A percentile compares a stretch with the other conserved stretches of the same genome.
Conservation (phyloP, 1,140 invertebrate species). For the Trinorchestia longiramus region DNA sequence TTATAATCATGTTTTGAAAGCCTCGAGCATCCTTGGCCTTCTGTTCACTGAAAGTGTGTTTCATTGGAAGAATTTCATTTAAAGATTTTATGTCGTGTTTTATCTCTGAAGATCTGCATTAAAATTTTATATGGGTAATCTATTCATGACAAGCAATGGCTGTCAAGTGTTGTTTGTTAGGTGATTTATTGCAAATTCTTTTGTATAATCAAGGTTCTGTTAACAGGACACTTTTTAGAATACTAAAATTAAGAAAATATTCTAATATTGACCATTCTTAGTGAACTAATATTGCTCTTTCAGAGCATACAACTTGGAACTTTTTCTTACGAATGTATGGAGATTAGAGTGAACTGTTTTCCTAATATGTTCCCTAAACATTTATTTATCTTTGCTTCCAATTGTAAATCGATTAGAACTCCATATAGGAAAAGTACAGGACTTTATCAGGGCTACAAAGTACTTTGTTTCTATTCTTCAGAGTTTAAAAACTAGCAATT, state of each 20-base stretch:
- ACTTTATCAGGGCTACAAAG: too few species aligned
- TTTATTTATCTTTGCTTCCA: neutral
- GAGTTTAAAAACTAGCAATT: too few species aligned
- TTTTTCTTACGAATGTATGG: neutral
- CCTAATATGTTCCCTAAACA: neutral
- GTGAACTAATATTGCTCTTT: neutral
- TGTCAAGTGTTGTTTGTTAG: too few species aligned
- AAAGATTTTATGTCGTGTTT: neutral
- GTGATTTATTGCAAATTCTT: neutral
- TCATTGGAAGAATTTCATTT: neutral
- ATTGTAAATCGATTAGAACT: neutral
- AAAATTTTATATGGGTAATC: neutral
- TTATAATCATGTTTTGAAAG: too few species aligned
- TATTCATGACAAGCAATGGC: neutral
- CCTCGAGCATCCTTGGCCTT: too few species aligned
- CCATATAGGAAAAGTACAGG: too few species aligned
- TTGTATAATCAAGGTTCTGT: neutral
- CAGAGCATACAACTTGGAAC: neutral
- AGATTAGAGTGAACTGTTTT: neutral
- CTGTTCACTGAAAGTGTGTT: neutral
- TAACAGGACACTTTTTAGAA: neutral
- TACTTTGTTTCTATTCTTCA: too few species aligned
- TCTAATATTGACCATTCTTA: neutral
- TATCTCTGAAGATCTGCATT: neutral
- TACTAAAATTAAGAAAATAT: neutral